These are phyloP conservation scores for Sinodicranocentrus sp. DNA, from an alignment of 2,888 invertebrate genomes.

Conservation along the genomic window DNA sequence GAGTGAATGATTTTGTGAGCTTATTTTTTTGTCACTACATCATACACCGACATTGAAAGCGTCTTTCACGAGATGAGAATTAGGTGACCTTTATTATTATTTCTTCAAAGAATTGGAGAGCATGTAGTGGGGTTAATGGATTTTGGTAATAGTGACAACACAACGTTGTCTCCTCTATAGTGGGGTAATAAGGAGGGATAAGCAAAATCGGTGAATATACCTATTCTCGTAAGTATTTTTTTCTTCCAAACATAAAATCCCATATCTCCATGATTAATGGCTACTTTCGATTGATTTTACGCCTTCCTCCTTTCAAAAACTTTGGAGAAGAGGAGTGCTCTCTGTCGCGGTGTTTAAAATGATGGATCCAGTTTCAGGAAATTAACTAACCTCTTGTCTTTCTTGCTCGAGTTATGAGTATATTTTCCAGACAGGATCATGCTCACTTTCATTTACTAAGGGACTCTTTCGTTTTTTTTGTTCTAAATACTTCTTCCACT, in stretches of 20 bases:
- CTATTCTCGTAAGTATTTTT: no score
- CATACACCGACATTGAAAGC: no score
- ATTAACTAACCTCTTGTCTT: conserved; percentile 49
- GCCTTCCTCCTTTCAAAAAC: conserved; percentile 51
- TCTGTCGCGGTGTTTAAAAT: neutral
- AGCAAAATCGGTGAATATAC: no score
- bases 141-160: conserved; percentile 44
- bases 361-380: conserved; percentile 26
- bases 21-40: no score
- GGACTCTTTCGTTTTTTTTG: conserved; percentile 3
- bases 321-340: no score
- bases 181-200: no score
- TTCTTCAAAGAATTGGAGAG: conserved; percentile 10
- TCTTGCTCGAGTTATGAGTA: no score
- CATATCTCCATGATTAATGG: conserved; percentile 68
- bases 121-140: conserved; percentile 46
- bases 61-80: no score
- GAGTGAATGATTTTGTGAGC: no score
- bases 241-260: conserved; percentile 34
- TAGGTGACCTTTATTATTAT: conserved; percentile 27
- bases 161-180: no score
- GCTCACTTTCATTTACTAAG: conserved; percentile 43
- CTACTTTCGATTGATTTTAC: conserved; percentile 67
- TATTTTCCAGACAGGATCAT: no score
- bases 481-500: conserved; percentile 18